These are phyloP conservation scores for Ladona fulva DNA, from an alignment of 1,140 invertebrate genomes.

Conservation along the genomic window DNA sequence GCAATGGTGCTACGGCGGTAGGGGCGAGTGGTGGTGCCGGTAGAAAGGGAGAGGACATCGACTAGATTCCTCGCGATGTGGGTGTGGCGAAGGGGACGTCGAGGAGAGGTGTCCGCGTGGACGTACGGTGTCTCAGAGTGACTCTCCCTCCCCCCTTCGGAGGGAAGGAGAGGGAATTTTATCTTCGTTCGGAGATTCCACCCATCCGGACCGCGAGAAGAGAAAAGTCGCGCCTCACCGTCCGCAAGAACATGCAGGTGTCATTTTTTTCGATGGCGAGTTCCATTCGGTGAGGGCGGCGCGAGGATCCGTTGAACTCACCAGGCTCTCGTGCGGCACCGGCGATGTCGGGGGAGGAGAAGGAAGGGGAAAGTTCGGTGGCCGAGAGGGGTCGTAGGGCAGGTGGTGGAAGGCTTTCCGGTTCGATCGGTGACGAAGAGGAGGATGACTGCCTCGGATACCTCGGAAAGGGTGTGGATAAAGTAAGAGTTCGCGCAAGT, in stretches of 20 bases:
- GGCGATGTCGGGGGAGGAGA: neutral
- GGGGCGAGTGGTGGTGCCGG: neutral
- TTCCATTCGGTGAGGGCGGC: no score
- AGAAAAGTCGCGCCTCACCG: no score
- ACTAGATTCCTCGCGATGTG: neutral
- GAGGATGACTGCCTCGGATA: neutral
- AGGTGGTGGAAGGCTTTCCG: neutral
- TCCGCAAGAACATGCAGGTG: no score
- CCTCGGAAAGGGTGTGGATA: neutral
- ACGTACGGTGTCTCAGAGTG: neutral
- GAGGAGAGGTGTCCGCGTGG: neutral
- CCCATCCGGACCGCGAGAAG: neutral
- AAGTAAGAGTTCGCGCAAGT: neutral
- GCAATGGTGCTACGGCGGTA: neutral
- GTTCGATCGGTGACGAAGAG: neutral
- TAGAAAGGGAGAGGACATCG: neutral
- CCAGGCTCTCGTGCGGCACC: neutral
- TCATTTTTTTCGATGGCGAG: no score
- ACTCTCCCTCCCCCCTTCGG: neutral
- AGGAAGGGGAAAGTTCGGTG: neutral
- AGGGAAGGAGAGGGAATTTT: neutral
- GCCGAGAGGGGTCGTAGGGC: neutral
- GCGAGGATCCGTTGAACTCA: no score
- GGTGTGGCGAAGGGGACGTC: neutral
- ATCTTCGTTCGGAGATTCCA: conserved; percentile 3